These are phyloP conservation scores for Drosophila orosa DNA, from an alignment of 1,140 invertebrate genomes.

Conservation along the genomic window DNA sequence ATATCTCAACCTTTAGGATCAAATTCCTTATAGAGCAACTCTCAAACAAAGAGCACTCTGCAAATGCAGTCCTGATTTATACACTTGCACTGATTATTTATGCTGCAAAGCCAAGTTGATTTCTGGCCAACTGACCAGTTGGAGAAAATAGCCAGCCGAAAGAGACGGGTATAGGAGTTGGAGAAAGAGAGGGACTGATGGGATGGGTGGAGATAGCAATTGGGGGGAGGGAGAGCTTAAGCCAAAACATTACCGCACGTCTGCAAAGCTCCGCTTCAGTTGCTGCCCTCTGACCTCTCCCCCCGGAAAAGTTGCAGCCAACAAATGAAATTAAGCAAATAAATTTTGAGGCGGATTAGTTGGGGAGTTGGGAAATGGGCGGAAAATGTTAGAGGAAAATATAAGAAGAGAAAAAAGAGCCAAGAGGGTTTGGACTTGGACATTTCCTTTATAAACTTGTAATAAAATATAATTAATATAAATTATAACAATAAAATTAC, in stretches of 20 bases:
- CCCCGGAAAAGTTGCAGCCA: slow-evolving; percentile 53
- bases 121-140: slow-evolving; percentile 45
- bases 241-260: slow-evolving; percentile 73
- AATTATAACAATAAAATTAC: neutral
- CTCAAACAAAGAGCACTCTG: neutral
- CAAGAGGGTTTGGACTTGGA: neutral
- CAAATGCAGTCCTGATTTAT: slow-evolving; percentile 37
- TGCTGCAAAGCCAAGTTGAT: slow-evolving; percentile 42
- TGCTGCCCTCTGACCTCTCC: slow-evolving; percentile 14
- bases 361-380: slow-evolving; percentile 10
- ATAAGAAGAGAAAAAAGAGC: neutral
- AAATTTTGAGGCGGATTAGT: slow-evolving; percentile 79
- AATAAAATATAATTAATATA: rapidly evolving
- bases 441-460: neutral
- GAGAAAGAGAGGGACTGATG: neutral
- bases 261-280: slow-evolving; percentile 42
- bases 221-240: slow-evolving; percentile 63
- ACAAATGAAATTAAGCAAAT: slow-evolving; percentile 83
- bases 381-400: neutral
- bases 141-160: slow-evolving; percentile 14
- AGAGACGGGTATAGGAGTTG: neutral
- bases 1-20: neutral
- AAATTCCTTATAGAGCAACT: neutral
- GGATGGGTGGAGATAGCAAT: neutral
- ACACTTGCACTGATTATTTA: slow-evolving; percentile 46